A percentile compares a stretch with the other conserved stretches of the same genome.
phyloP scores from a whole-genome alignment of 2,888 invertebrate genomes.

The Anodontia alba region DNA sequence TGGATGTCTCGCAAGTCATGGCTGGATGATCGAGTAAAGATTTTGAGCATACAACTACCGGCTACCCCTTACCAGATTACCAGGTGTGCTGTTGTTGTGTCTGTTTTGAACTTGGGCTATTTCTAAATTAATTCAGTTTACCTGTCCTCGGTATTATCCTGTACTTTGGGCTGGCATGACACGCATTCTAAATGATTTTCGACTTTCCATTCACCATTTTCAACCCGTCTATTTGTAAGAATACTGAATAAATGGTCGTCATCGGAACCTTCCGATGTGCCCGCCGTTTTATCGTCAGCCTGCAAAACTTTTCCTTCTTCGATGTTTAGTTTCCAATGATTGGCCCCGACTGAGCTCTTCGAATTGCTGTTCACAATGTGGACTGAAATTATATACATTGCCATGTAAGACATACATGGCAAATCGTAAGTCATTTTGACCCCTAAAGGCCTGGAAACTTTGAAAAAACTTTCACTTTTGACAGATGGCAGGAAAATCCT shows the following conservation, averaged over 20 bases:
- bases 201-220: conserved; percentile 71
- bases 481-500: conserved; percentile 8
- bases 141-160: no score
- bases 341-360: conserved; percentile 92
- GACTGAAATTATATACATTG: conserved; percentile 90
- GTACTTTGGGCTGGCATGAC: conserved; percentile 33
- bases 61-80: no score
- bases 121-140: no score
- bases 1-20: no score
- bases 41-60: no score
- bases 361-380: conserved; percentile 92
- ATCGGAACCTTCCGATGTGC: conserved; percentile 43
- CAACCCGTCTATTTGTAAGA: conserved; percentile 76
- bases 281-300: conserved; percentile 66
- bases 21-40: no score
- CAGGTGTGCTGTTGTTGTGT: no score
- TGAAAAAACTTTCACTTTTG: neutral
- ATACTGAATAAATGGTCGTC: conserved; percentile 76
- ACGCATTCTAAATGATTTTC: conserved; percentile 47
- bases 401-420: conserved; percentile 87
- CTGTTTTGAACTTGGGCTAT: no score
- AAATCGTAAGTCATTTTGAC: conserved; percentile 78
- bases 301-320: conserved; percentile 89
- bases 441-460: neutral
- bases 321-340: conserved; percentile 92